phyloP scores from a whole-genome alignment of 23 tunicate species.

The Clavelina lepadiformis region DNA sequence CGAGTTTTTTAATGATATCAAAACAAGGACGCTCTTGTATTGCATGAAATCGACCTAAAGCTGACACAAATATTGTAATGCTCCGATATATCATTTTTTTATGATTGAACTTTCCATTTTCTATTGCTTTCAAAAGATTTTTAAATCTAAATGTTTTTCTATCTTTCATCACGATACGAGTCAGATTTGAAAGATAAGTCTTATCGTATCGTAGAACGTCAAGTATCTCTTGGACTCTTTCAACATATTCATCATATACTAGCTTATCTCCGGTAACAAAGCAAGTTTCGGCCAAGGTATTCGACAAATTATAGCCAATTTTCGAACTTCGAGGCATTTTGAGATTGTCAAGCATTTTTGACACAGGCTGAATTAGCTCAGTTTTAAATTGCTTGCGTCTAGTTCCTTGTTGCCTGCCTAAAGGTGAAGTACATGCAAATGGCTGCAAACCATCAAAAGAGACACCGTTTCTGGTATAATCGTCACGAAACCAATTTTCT shows the following conservation, averaged over 20 bases:
- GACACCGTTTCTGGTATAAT: constrained; percentile 30
- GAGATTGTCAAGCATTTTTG: constrained; percentile 21
- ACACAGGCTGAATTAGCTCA: constrained; percentile 35
- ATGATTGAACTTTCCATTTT: no score
- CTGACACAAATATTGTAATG: constrained; percentile 3
- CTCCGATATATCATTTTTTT: constrained; percentile 9
- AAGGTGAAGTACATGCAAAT: constrained; percentile 39
- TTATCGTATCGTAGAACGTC: no score
- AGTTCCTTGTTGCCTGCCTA: constrained; percentile 32
- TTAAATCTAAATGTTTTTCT: no score
- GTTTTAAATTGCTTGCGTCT: constrained; percentile 5
- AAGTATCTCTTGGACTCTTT: constrained; percentile 3
- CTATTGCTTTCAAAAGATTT: no score
- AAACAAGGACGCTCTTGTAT: constrained; percentile 4
- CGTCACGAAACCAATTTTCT: constrained; percentile 32
- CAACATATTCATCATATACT: constrained; percentile 8
- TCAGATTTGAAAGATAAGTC: no score
- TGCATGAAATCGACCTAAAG: constrained; percentile 3
- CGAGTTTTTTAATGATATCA: neutral
- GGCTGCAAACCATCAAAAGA: constrained; percentile 50
- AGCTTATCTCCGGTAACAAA: constrained; percentile 32
- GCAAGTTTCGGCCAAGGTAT: constrained; percentile 32
- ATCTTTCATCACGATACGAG: no score
- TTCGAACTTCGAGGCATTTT: constrained; percentile 11
- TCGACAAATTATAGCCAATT: constrained; percentile 40